A percentile compares a stretch with the other conserved stretches of the same genome.
These are phyloP conservation scores for Ectobius pallidus DNA, from an alignment of 2,888 invertebrate genomes.

Conservation along the genomic window DNA sequence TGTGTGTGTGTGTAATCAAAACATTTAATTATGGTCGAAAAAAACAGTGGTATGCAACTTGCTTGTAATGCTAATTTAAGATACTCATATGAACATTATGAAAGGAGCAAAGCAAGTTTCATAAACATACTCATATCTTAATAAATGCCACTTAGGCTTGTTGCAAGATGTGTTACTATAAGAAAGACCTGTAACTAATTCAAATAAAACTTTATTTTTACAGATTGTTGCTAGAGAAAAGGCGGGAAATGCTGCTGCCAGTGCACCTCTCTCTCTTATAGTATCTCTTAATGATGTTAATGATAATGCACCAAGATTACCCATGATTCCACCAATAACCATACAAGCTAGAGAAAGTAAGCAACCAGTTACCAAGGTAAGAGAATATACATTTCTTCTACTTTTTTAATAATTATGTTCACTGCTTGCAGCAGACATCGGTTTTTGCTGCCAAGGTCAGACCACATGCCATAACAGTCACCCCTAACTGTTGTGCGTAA, in stretches of 20 bases:
- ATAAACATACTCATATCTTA: too few relatives aligned
- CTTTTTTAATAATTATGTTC: neutral
- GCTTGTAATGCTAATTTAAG: too few relatives aligned
- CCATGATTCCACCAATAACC: constrained; percentile 78
- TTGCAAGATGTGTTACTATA: neutral
- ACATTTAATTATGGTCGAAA: too few relatives aligned
- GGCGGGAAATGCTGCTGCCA: constrained; percentile 78
- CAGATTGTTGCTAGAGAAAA: constrained; percentile 84
- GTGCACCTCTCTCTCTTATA: constrained; percentile 79
- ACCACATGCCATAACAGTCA: too few relatives aligned
- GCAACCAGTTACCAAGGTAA: constrained; percentile 71
- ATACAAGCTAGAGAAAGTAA: constrained; percentile 79
- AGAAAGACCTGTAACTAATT: neutral
- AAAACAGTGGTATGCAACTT: too few relatives aligned
- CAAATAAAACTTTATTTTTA: too few relatives aligned
- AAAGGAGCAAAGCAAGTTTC: too few relatives aligned
- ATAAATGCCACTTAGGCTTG: too few relatives aligned
- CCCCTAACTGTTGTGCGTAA: too few relatives aligned
- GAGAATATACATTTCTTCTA: too few relatives aligned
- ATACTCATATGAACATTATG: too few relatives aligned
- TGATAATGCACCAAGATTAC: constrained; percentile 83
- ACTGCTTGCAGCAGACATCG: neutral
- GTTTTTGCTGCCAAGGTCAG: too few relatives aligned
- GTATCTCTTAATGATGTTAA: constrained; percentile 82
- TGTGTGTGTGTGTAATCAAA: neutral